Evolutionary conservation across 2,888 invertebrate species (phyloP).

Genomic region (Ptychoptera albimana): DNA sequence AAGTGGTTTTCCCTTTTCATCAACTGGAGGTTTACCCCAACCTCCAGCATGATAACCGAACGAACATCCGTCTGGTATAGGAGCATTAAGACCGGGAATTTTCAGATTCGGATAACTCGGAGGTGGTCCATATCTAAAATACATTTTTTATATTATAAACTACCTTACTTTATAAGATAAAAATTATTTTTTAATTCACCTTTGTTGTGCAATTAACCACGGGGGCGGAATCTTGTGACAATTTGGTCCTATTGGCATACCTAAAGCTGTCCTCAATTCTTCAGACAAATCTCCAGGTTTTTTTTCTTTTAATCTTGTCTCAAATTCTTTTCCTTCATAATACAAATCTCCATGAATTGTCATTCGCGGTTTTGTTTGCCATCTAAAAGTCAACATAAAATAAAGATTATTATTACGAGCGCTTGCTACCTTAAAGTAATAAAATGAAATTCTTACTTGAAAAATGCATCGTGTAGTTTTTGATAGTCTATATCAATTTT

Average conservation of each 20-base stretch:
- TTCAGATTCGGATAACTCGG: constrained; percentile 98
- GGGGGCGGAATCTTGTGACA: constrained; percentile 85
- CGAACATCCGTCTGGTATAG: constrained; percentile 92
- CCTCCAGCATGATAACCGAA: constrained; percentile 99
- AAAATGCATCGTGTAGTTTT: constrained; percentile 97
- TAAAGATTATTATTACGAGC: not conserved
- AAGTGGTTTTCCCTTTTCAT: constrained; percentile 91
- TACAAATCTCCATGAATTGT: constrained; percentile 97
- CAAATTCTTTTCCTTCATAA: constrained; percentile 98
- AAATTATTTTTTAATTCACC: constrained; percentile 8
- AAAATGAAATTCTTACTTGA: constrained; percentile 45
- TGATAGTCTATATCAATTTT: constrained; percentile 99
- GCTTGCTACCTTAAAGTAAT: not conserved
- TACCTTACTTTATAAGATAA: not conserved
- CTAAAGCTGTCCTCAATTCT: constrained; percentile 87
- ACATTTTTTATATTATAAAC: constrained; percentile 26
- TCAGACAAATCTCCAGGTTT: constrained; percentile 96
- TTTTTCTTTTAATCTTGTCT: constrained; percentile 92
- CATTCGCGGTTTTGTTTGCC: constrained; percentile 99
- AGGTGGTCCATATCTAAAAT: constrained; percentile 73
- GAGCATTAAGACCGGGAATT: constrained; percentile 93
- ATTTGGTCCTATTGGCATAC: constrained; percentile 95
- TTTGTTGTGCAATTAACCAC: constrained; percentile 56
- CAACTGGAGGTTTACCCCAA: constrained; percentile 99
- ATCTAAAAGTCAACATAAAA: constrained; percentile 38